Conservation (phyloP, 2,797 vertebrate genomes). For the Capromys pilorides region DNA sequence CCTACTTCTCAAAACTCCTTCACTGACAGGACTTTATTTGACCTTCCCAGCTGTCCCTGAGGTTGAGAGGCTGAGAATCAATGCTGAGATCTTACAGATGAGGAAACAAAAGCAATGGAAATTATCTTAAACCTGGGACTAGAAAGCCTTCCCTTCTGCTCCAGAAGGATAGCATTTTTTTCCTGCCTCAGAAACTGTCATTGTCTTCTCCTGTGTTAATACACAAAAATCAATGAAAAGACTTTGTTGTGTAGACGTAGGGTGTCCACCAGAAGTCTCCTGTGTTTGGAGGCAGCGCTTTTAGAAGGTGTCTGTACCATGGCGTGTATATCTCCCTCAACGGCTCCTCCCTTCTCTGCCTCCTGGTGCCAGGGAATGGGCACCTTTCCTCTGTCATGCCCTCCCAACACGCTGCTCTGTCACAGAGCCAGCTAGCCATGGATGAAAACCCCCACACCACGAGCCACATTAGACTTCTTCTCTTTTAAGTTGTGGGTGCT, state of each 20-base stretch:
- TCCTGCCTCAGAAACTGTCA: background rate
- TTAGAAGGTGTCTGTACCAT: background rate
- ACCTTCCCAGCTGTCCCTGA: background rate
- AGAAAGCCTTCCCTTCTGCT: background rate
- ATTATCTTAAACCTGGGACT: background rate
- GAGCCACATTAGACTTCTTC: background rate
- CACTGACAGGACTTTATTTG: background rate
- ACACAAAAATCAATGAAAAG: background rate
- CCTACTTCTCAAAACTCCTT: slow-evolving; percentile 19
- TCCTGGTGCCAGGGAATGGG: background rate
- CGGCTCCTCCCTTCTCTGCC: background rate
- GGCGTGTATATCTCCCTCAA: background rate
- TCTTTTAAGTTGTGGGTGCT: background rate
- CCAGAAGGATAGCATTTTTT: background rate
- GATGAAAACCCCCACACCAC: background rate
- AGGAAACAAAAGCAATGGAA: background rate
- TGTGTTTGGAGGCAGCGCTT: background rate
- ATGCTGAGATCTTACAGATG: slow-evolving; percentile 1
- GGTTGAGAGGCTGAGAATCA: background rate
- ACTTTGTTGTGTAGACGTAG: background rate
- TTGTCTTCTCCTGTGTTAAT: background rate
- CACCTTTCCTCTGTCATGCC: background rate
- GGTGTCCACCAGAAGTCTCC: background rate
- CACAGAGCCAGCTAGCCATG: background rate
- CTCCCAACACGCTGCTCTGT: background rate